These are phyloP conservation scores for Tetanocera ferruginea DNA, from an alignment of 2,888 invertebrate species.

Conservation along the genomic window DNA sequence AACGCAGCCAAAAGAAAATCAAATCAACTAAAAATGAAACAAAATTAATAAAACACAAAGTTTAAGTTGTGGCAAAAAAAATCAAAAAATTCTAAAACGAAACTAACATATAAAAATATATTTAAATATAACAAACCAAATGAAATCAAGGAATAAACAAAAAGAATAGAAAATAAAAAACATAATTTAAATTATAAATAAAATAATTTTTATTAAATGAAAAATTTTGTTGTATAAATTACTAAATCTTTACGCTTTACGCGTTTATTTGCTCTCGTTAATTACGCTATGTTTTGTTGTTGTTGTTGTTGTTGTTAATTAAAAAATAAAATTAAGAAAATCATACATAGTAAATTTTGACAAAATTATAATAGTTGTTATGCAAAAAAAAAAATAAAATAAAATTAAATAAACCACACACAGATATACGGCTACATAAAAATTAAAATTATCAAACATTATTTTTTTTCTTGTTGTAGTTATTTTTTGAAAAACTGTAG, in stretches of 20 bases:
- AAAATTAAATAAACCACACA: slow-evolving; percentile 24
- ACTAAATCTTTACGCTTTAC: not conserved
- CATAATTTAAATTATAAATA: slow-evolving; percentile 33
- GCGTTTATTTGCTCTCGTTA: slow-evolving; percentile 7
- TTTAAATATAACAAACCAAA: slow-evolving; percentile 26
- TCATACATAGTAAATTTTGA: slow-evolving; percentile 18
- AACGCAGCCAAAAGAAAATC: slow-evolving; percentile 25
- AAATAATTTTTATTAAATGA: slow-evolving; percentile 37
- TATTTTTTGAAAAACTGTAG: not conserved
- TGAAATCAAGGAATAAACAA: slow-evolving; percentile 24
- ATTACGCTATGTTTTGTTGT: not conserved
- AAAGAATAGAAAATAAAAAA: slow-evolving; percentile 22
- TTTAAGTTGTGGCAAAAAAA: not conserved
- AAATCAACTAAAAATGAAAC: not conserved
- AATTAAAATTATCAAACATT: slow-evolving; percentile 6
- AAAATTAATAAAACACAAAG: slow-evolving; percentile 1
- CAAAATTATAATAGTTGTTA: slow-evolving; percentile 36
- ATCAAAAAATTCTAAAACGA: slow-evolving; percentile 2
- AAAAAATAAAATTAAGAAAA: slow-evolving; percentile 29
- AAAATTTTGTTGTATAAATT: slow-evolving; percentile 29
- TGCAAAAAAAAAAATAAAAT: slow-evolving; percentile 41
- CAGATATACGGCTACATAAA: not conserved
- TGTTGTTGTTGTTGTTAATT: slow-evolving; percentile 23
- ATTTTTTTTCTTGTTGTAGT: not conserved
- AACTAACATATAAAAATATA: slow-evolving; percentile 24